A percentile compares a stretch with the other conserved stretches of the same genome.
phyloP scores from a whole-genome alignment of 2,888 invertebrate species.

The Eueremaeus valkanovi region DNA sequence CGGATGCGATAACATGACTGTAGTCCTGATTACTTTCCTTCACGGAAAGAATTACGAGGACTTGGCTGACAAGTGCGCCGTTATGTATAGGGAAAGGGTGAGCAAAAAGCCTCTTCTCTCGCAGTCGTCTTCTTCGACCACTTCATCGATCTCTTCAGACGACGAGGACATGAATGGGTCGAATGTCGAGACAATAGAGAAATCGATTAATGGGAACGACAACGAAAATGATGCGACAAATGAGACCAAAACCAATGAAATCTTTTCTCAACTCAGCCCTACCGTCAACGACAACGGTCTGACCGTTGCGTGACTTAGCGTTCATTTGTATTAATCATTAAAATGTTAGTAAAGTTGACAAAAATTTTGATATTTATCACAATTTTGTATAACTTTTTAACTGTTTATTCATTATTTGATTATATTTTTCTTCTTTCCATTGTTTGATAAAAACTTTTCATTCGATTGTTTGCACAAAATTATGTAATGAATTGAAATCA shows the following conservation, averaged over 20 bases:
- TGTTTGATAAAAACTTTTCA: not conserved
- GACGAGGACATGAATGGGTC: conserved; percentile 42
- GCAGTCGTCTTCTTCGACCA: conserved; percentile 44
- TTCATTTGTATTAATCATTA: not conserved
- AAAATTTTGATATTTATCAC: not conserved
- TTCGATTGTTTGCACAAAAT: not conserved
- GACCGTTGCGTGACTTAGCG: not conserved
- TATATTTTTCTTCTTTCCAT: not conserved
- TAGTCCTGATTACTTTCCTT: conserved; percentile 76
- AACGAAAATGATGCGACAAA: not conserved
- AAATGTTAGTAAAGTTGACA: not conserved
- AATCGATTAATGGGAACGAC: not conserved
- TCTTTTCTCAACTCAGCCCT: conserved; percentile 10
- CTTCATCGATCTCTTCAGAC: conserved; percentile 41
- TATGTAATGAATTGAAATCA: too few relatives aligned
- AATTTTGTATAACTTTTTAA: not conserved
- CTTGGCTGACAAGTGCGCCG: conserved; percentile 40
- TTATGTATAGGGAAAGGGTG: not conserved
- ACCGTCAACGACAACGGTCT: not conserved
- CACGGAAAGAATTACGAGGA: conserved; percentile 55
- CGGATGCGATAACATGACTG: conserved; percentile 99
- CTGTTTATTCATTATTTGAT: not conserved
- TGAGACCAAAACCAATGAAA: too few relatives aligned
- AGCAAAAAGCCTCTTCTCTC: conserved; percentile 32
- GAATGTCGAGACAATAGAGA: conserved; percentile 9